Base-by-base conservation (phyloP, 2,888 invertebrate genomes). In the Drosophila lacicola region DNA sequence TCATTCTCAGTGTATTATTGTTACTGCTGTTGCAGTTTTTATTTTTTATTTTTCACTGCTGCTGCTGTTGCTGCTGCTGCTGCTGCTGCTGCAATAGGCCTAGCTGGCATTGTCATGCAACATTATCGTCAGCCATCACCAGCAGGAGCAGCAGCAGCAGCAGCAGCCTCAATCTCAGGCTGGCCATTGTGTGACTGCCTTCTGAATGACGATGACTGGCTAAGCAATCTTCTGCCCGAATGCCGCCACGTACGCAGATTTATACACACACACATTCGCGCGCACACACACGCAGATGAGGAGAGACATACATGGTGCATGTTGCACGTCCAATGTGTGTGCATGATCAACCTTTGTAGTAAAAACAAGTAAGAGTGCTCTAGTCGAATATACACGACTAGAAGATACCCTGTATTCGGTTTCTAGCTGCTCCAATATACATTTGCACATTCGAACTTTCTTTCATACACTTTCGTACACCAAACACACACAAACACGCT, bases 271-370 rank as follows among this genome's bases (percentile, higher is more conserved):
- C 37, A 44, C 49, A 21, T 13, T 51, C n/a, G 41, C 14, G 29
- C 9, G 41, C 4, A 41, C 1, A 29, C 29, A 4, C 17, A 29
- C 29, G 29, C 8, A 29, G 29, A 29, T 29, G 53, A 53, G 42
- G 6, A 46, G 61, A 34, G 46, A 46, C 41, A 63, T 44, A 13
- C 65, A 50, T 64, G 66, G 29, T 64, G 65, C 66, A 47, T 68
- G 58, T 53, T 50, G 50, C 62, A 53, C 53, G 72, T 57, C 60
- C 51, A 46, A 25, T 49, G 50, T 60, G 58, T 63, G 51, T 65
- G 70, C 71, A 62, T 74, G 71, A 77, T 74, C 77, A 77, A 74
- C 61, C 72, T 77, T 66, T 72, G 57, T 53, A 47, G 72, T 72
- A 57, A 53, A 51, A 57, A 72, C 50, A 37, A 37, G 21, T 14